phyloP scores from a whole-genome alignment of 2,797 vertebrate species.

The Tadarida brasiliensis region DNA sequence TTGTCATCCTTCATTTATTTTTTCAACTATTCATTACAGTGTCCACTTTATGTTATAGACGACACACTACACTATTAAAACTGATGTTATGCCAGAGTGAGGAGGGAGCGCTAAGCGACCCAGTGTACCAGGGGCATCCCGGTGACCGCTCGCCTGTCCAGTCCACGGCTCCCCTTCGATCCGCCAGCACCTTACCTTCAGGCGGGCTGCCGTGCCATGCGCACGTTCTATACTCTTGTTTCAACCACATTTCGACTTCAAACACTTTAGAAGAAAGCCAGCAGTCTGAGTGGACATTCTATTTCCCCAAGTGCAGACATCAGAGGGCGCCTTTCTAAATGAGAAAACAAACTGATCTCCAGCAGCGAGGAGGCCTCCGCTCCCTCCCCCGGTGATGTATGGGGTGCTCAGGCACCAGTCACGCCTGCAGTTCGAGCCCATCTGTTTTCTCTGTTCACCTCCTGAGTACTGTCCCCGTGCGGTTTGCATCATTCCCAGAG shows the following conservation, averaged over 20 bases:
- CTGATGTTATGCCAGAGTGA: background rate
- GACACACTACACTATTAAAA: background rate
- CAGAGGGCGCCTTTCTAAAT: slow-evolving; percentile 36
- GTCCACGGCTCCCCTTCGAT: background rate
- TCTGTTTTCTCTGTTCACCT: slow-evolving; percentile 72
- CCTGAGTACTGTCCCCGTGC: slow-evolving; percentile 64
- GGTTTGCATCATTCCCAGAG: slow-evolving; percentile 76
- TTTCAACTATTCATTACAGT: background rate
- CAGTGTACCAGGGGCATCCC: background rate
- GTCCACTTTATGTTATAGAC: background rate
- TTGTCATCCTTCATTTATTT: slow-evolving; percentile 26
- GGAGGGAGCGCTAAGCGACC: background rate
- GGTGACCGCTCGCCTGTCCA: background rate
- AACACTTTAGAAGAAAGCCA: slow-evolving; percentile 22
- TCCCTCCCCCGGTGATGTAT: background rate
- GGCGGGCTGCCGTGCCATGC: background rate
- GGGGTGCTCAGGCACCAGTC: slow-evolving; percentile 55
- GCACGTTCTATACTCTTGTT: background rate
- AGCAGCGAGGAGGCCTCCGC: background rate
- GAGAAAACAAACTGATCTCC: slow-evolving; percentile 29
- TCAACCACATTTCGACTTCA: slow-evolving; percentile 7
- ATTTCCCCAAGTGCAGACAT: slow-evolving; percentile 2
- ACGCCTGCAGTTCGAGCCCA: slow-evolving; percentile 57
- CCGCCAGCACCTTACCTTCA: background rate
- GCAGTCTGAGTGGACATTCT: slow-evolving; percentile 24